Conservation (phyloP, 2,797 vertebrate genomes). For the Muscicapa striata region DNA sequence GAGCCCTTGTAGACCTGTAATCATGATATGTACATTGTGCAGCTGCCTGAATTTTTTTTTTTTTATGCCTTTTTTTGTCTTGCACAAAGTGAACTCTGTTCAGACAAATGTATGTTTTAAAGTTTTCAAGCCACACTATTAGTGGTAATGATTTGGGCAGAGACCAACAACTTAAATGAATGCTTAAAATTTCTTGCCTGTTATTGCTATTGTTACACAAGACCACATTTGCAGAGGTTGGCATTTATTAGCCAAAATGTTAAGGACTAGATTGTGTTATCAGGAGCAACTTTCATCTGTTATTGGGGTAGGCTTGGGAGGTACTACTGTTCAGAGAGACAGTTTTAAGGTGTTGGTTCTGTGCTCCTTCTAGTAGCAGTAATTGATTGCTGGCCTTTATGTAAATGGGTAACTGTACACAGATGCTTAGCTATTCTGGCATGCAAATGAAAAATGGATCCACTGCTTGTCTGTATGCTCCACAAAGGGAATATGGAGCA, state of each 20-base stretch:
- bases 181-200: constrained; percentile 27
- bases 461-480: background rate
- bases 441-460: constrained; percentile 18
- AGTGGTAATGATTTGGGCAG: background rate
- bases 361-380: background rate
- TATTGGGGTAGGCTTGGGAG: background rate
- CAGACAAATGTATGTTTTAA: background rate
- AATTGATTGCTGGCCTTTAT: background rate
- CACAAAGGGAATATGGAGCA: background rate
- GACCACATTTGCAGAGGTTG: background rate
- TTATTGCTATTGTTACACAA: background rate
- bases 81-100: constrained; percentile 27
- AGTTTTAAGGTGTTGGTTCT: background rate
- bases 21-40: constrained; percentile 10
- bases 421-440: background rate
- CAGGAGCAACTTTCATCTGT: background rate
- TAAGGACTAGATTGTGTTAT: background rate
- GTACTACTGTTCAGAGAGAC: background rate
- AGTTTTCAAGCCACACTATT: background rate
- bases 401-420: background rate
- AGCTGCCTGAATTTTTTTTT: background rate
- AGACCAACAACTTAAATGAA: constrained; percentile 2
- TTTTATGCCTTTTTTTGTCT: constrained; percentile 33
- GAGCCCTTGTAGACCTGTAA: background rate
- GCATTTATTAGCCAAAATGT: constrained; percentile 18